Evolutionary conservation across 2,797 vertebrate genomes (phyloP).

Genomic region (Rhinoraja longicauda): DNA sequence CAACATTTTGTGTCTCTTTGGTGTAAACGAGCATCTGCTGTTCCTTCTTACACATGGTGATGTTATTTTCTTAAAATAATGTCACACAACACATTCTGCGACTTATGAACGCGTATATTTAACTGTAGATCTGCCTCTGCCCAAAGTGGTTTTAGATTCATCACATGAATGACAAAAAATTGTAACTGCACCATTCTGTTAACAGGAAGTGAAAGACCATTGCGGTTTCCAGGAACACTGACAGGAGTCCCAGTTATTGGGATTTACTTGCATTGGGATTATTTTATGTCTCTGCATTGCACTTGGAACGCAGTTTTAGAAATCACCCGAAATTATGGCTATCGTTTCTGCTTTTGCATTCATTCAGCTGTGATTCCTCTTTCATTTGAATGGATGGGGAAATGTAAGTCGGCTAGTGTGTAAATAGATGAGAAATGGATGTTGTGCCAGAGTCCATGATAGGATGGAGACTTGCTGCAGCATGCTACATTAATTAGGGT

Average conservation of each 20-base stretch:
- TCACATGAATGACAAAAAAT: not conserved
- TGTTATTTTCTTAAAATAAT: not conserved
- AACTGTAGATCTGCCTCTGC: not conserved
- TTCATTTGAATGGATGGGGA: not conserved
- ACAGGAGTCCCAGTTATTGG: not conserved
- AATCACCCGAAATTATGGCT: not conserved
- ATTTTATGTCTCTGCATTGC: no score
- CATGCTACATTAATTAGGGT: constrained; percentile 10
- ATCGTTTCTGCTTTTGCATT: not conserved
- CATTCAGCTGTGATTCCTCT: not conserved
- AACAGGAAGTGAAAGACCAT: not conserved
- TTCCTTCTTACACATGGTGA: not conserved
- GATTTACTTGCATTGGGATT: no score
- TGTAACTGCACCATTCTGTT: not conserved
- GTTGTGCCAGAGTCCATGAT: not conserved
- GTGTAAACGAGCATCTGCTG: no score
- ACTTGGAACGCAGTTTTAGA: not conserved
- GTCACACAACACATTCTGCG: not conserved
- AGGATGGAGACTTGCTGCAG: not conserved
- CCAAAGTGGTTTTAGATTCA: not conserved
- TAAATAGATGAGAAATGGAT: not conserved
- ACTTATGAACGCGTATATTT: not conserved
- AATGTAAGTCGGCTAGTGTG: not conserved
- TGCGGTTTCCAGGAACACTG: not conserved
- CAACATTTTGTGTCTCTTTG: no score